Evolutionary conservation across 2,888 invertebrate species (phyloP).

Genomic region (Orchesella flavescens): DNA sequence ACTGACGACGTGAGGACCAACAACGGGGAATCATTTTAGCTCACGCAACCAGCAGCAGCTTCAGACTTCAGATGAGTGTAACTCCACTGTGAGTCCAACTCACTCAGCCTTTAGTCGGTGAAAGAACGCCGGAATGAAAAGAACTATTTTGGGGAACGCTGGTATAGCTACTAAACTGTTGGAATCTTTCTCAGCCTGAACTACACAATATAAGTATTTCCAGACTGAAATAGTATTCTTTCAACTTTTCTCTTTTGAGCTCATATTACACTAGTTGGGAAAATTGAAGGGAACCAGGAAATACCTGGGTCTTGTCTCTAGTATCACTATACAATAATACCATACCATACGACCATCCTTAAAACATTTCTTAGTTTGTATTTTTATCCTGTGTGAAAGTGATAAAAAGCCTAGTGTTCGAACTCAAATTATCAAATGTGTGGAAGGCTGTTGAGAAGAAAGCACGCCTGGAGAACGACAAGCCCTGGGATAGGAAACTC

Average conservation of each 20-base stretch:
- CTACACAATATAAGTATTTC: background rate
- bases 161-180: background rate
- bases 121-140: conserved; percentile 63
- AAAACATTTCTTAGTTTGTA: background rate
- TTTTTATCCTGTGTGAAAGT: background rate
- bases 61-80: conserved; percentile 21
- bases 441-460: background rate
- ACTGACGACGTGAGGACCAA: background rate
- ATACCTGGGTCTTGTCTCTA: background rate
- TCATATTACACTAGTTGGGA: background rate
- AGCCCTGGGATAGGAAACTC: conserved; percentile 24
- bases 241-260: background rate
- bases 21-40: background rate
- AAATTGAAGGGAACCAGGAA: background rate
- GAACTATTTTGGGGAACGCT: conserved; percentile 8
- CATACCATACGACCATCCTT: background rate
- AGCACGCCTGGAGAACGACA: background rate
- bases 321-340: too few species aligned
- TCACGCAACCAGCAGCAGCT: conserved; percentile 15
- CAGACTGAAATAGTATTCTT: background rate
- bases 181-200: too few species aligned
- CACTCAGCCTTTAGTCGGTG: conserved; percentile 60
- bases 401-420: background rate
- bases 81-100: conserved; percentile 26
- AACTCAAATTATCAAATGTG: background rate